A percentile compares a stretch with the other conserved stretches of the same genome.
Conservation (phyloP, 2,888 invertebrate species). For the Entomobrya proxima region DNA sequence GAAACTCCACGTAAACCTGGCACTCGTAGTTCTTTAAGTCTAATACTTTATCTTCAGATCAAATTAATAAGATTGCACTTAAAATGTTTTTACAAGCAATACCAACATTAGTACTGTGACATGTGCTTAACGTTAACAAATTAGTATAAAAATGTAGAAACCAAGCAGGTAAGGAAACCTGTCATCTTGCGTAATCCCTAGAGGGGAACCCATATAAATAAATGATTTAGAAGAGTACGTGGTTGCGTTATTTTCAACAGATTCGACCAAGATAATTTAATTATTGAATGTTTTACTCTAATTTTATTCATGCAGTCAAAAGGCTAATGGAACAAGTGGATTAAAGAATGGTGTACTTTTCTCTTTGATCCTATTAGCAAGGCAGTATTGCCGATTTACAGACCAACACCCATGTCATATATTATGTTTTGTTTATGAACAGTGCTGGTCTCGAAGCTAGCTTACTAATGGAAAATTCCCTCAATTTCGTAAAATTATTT, state of each 20-base stretch:
- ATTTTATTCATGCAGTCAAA: background rate
- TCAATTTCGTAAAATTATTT: conserved; percentile 35
- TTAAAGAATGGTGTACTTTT: background rate
- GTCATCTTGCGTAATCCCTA: background rate
- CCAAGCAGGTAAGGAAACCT: background rate
- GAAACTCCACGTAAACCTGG: too few relatives aligned
- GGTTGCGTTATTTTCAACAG: background rate
- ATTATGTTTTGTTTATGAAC: background rate
- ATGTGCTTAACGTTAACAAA: background rate
- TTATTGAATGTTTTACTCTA: background rate
- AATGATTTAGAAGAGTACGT: background rate
- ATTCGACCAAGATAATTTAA: conserved; percentile 17
- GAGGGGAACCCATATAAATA: conserved; percentile 3
- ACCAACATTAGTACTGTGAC: background rate
- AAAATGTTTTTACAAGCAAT: background rate
- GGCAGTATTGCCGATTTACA: conserved; percentile 28
- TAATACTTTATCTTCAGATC: too few relatives aligned
- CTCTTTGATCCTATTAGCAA: conserved; percentile 39
- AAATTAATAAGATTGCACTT: background rate
- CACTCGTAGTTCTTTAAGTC: too few relatives aligned
- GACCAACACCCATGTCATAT: conserved; percentile 48
- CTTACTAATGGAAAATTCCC: background rate
- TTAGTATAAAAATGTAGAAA: background rate
- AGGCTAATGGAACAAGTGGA: background rate
- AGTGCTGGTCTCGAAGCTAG: background rate